Evolutionary conservation across 2,888 invertebrate species (phyloP).

Genomic region (Amblyjoppa proteus): DNA sequence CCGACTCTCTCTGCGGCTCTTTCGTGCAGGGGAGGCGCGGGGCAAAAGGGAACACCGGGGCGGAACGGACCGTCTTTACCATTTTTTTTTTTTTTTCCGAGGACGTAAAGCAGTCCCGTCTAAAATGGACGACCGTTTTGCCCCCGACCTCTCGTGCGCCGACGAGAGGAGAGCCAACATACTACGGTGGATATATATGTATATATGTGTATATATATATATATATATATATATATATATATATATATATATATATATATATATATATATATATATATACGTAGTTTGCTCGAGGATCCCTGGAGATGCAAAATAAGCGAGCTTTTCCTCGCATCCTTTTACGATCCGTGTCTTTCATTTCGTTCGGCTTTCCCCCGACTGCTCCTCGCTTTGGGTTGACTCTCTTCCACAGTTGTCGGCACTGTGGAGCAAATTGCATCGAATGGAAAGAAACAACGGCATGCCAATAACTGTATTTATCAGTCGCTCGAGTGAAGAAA

Average conservation of each 20-base stretch:
- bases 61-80: not conserved
- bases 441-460: not conserved
- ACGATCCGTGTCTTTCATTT: slow-evolving; percentile 39
- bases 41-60: not conserved
- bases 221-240: slow-evolving; percentile 1
- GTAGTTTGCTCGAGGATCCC: slow-evolving; percentile 24
- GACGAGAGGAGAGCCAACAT: slow-evolving; percentile 17
- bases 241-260: not conserved
- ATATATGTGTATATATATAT: slow-evolving; percentile 20
- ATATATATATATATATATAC: slow-evolving; percentile 6
- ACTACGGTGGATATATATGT: too few species aligned
- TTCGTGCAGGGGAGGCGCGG: not conserved
- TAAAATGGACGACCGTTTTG: not conserved
- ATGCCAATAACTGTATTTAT: not conserved
- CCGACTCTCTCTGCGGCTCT: not conserved
- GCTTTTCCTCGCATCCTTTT: slow-evolving; percentile 38
- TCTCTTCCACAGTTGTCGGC: not conserved
- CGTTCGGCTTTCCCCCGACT: not conserved
- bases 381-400: not conserved
- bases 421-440: not conserved
- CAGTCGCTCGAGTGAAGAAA: not conserved
- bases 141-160: not conserved
- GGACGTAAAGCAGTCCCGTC: not conserved
- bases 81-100: not conserved
- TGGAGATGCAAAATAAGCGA: slow-evolving; percentile 46